Evolutionary conservation across 2,888 invertebrate species (phyloP).

Genomic region (Troglohyphantes excavatus): DNA sequence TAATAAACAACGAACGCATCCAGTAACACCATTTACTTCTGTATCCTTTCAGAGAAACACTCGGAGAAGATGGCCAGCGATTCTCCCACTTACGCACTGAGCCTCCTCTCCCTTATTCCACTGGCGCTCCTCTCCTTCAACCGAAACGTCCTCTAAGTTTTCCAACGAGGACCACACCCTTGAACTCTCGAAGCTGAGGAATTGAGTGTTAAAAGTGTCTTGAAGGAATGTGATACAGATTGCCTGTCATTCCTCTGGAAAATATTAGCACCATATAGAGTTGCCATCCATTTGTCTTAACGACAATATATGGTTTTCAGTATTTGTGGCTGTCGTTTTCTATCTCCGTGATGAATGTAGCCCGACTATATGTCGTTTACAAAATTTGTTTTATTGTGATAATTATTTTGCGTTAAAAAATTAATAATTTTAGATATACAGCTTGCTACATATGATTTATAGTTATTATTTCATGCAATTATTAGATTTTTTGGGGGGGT

Average conservation of each 20-base stretch:
- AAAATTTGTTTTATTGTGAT: neutral
- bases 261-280: conserved; percentile 66
- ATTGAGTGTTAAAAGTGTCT: conserved; percentile 58
- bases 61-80: conserved; percentile 16
- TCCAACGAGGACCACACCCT: neutral
- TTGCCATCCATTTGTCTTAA: conserved; percentile 61
- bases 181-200: conserved; percentile 35
- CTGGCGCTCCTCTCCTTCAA: conserved; percentile 25
- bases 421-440: neutral
- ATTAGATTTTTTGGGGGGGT: too few species aligned
- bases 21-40: neutral
- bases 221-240: conserved; percentile 75
- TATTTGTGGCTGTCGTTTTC: conserved; percentile 61
- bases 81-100: conserved; percentile 29
- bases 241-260: conserved; percentile 67
- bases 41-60: conserved; percentile 37
- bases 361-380: too few species aligned
- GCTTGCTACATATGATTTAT: neutral
- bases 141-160: conserved; percentile 45
- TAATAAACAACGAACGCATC: too few species aligned
- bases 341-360: conserved; percentile 54
- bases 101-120: conserved; percentile 32
- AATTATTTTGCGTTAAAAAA: neutral
- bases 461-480: neutral
- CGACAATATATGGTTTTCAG: conserved; percentile 64